A percentile compares a stretch with the other conserved stretches of the same genome.
Conservation (phyloP, 1,140 invertebrate genomes). For the Dinoponera quadriceps region DNA sequence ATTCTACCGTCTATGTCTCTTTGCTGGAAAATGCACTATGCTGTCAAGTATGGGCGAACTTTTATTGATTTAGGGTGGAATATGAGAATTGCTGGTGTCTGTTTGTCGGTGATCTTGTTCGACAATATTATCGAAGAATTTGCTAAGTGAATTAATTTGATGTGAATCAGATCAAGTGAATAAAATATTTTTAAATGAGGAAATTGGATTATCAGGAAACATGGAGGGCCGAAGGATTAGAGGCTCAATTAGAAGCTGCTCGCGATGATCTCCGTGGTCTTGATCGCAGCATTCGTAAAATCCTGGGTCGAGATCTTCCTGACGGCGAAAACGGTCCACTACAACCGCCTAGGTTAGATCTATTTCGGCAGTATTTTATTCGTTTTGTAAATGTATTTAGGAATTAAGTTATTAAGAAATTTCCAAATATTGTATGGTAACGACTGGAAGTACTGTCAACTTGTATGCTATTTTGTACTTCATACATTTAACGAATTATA, state of each 20-base stretch:
- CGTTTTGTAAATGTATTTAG: neutral
- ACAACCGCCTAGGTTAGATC: slow-evolving; percentile 78
- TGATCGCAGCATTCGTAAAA: slow-evolving; percentile 84
- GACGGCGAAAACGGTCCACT: slow-evolving; percentile 82
- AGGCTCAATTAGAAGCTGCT: slow-evolving; percentile 82
- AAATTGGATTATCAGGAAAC: slow-evolving; percentile 81
- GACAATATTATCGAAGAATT: slow-evolving; percentile 49
- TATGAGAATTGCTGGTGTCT: slow-evolving; percentile 63
- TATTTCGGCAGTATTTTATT: neutral
- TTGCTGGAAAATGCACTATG: no score
- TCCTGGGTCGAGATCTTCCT: slow-evolving; percentile 83
- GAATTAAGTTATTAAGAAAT: neutral
- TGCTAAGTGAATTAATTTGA: slow-evolving; percentile 50
- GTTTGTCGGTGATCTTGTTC: slow-evolving; percentile 54
- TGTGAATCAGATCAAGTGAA: neutral
- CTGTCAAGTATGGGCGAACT: neutral
- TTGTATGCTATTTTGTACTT: neutral
- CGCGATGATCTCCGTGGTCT: slow-evolving; percentile 82
- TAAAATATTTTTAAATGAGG: slow-evolving; percentile 74
- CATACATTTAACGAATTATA: neutral
- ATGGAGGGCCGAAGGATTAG: slow-evolving; percentile 82
- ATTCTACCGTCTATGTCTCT: no score
- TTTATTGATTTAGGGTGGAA: slow-evolving; percentile 60
- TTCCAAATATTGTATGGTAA: neutral
- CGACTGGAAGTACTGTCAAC: neutral